phyloP scores from a whole-genome alignment of 2,113 vertebrate genomes.

The Equus quagga region DNA sequence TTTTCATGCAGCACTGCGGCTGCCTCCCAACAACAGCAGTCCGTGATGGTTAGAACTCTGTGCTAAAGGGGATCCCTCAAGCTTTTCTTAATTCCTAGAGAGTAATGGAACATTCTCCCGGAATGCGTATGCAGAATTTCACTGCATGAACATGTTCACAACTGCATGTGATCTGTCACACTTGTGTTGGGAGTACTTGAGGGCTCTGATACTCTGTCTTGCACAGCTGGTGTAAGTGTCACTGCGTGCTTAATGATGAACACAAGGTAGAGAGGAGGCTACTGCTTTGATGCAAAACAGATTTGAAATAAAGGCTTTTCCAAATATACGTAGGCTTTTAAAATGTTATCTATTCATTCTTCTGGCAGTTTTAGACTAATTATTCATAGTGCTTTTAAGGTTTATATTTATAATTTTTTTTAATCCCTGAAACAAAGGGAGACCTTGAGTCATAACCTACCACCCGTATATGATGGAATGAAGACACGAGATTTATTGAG shows the following conservation, averaged over 20 bases:
- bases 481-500: conserved; percentile 1
- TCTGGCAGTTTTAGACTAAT: background rate
- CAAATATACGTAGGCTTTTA: background rate
- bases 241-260: conserved; percentile 5
- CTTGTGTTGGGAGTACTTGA: background rate
- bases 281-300: background rate
- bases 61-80: background rate
- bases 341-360: conserved; percentile 16
- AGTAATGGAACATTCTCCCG: background rate
- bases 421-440: background rate
- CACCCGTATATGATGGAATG: background rate
- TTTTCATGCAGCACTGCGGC: background rate
- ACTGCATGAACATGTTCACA: background rate
- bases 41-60: background rate
- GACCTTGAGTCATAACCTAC: background rate
- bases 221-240: background rate
- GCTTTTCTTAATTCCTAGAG: background rate
- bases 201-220: background rate
- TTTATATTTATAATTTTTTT: conserved; percentile 51
- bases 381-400: background rate
- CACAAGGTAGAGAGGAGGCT: background rate
- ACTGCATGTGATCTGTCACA: background rate
- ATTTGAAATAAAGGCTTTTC: background rate
- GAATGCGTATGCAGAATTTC: background rate
- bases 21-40: background rate